Percentiles rank a stretch among this genome's conserved stretches.
Conservation (phyloP, 2,113 vertebrate species). For the Corythaixoides concolor region DNA sequence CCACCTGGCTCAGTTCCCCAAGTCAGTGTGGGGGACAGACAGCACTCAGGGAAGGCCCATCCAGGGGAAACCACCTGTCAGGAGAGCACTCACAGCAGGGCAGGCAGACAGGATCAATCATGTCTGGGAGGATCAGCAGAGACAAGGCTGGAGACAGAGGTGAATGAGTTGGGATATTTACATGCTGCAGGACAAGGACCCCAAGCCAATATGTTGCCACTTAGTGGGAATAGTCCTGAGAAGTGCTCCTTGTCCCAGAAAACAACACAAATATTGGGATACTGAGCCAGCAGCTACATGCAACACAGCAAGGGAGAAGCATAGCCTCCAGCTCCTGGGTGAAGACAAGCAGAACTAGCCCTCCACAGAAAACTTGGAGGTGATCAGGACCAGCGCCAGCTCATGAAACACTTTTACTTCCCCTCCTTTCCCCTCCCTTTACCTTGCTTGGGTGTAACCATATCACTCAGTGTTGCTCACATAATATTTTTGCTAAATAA, state of each 20-base stretch:
- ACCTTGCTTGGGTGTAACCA: not conserved
- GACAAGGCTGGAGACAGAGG: not conserved
- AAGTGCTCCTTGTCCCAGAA: not conserved
- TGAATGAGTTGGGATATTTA: not conserved
- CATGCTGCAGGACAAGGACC: not conserved
- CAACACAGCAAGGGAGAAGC: not conserved
- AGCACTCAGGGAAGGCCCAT: not conserved
- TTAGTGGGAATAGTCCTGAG: not conserved
- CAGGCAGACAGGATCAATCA: rapidly evolving
- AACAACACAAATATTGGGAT: rapidly evolving
- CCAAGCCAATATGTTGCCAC: rapidly evolving
- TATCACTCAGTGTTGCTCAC: not conserved
- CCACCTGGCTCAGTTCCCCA: not conserved
- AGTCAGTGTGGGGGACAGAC: rapidly evolving
- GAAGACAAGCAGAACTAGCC: not conserved
- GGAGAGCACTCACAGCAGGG: not conserved
- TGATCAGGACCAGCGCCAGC: not conserved
- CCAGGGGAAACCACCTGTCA: not conserved
- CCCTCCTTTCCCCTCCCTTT: not conserved
- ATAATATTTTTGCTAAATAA: not conserved
- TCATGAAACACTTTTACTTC: not conserved
- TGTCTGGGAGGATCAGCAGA: not conserved
- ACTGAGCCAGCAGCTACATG: not conserved
- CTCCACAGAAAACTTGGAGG: not conserved
- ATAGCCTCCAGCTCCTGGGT: not conserved